Evolutionary conservation across 2,113 vertebrate genomes (phyloP), one percentile per base, ranked within the genome.

Genomic region (Tenebrosternarchus preto): DNA sequence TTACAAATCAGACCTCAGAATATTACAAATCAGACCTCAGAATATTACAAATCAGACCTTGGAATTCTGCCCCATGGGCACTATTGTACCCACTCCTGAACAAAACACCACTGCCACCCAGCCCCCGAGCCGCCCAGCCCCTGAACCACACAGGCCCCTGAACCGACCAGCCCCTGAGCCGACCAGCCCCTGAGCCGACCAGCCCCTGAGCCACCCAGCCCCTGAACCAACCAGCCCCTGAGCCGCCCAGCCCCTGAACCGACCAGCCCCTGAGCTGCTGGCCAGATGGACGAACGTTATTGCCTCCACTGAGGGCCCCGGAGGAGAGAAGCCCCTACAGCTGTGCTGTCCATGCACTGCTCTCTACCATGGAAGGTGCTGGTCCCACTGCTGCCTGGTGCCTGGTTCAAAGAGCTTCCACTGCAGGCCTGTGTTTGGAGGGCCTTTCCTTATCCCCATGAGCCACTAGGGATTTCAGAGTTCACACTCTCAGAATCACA

Each of bases 251-350:
- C n/a, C n/a, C n/a, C n/a, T n/a, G n/a, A n/a, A n/a, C n/a, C n/a
- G n/a, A n/a, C n/a, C n/a, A n/a, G n/a, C n/a, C n/a, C n/a, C n/a
- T n/a, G n/a, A n/a, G 70, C 66, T 70, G 64, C n/a, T 19, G 31
- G 61, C 61, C 71, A 80, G 79, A 80, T 80, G 79, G 79, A 75
- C 71, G 61, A 73, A 67, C 79, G 68, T 80, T 80, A 57, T 15
- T 43, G 20, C 27, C 24, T 75, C 61, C 43, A 50, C 43, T 20
- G 31, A 39, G 64, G 39, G 64, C 64, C 64, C 79, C 71, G 59
- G 50, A 75, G 71, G 79, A 80, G 50, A 31, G 57, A 66, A 50
- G 20, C 68, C 78, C 61, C 53, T 80, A 59, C 43, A 74, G 68
- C 56, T 59, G 57, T 20, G 71, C 79, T 68, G 74, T 68, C 46